Conservation (phyloP, 1,140 invertebrate species). For the Conopomorpha cramerella region DNA sequence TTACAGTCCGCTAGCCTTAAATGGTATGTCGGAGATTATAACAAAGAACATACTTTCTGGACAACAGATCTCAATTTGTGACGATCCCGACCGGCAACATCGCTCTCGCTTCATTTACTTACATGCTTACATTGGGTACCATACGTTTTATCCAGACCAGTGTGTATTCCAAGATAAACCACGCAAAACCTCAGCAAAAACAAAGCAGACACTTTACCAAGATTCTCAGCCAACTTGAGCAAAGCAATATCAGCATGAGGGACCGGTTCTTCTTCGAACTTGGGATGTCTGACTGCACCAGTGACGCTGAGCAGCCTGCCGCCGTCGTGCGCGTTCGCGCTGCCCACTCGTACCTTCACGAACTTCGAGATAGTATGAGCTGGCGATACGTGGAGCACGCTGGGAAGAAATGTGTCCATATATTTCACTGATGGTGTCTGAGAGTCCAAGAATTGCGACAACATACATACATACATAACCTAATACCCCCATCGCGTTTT, state of each 20-base stretch:
- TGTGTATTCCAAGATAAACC: too few species aligned
- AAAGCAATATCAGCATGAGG: constrained; percentile 43
- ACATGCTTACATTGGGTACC: too few species aligned
- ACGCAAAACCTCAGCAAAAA: too few species aligned
- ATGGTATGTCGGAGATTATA: too few species aligned
- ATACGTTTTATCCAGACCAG: too few species aligned
- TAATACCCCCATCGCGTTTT: too few species aligned
- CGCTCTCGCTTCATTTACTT: too few species aligned
- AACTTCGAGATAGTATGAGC: constrained; percentile 26
- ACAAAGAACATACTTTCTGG: too few species aligned
- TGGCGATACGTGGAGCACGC: constrained; percentile 38
- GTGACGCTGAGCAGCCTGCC: constrained; percentile 28
- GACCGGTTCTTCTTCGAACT: constrained; percentile 48
- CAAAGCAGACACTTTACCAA: constrained; percentile 23
- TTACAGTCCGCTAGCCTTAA: too few species aligned
- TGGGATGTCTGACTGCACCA: constrained; percentile 39
- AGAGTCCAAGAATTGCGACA: background rate
- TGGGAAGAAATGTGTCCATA: constrained; percentile 7
- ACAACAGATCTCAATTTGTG: too few species aligned
- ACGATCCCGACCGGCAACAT: too few species aligned
- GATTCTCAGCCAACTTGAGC: constrained; percentile 30
- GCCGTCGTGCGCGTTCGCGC: constrained; percentile 26
- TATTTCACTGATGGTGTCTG: background rate
- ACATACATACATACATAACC: too few species aligned
- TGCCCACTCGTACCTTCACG: constrained; percentile 42